Base-by-base conservation (phyloP, 2,797 vertebrate genomes). In the Eulemur mongoz region DNA sequence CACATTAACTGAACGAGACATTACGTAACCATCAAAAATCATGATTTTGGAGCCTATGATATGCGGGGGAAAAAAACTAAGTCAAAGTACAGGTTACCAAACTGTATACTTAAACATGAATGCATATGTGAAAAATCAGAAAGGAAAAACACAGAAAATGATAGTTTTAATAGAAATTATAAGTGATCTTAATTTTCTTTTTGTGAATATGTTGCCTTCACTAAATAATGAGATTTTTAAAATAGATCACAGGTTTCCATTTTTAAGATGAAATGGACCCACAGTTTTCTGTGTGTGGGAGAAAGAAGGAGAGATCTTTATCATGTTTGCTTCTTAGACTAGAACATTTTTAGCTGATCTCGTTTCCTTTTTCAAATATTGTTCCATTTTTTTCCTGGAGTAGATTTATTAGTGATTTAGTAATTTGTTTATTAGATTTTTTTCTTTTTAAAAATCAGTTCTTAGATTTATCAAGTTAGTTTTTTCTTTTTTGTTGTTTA, bases 401-500 rank as follows among this genome's bases (percentile, higher is more conserved):
- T 54, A 80, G 76, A 76, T 76, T 80, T 54, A 72, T 95, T 83
- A 73, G 12, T 75, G 35, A 13, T 43, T 96, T 73, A 61, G 52
- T 90, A 45, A 86, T 69, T 78, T 94, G 20, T 72, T 63, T 73
- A 48, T 73, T 52, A 70, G 61, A 12, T 38, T 92, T 92, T 73
- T 82, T 75, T 82, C 18, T 72, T 85, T n/a, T 45, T 48, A 94
- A 54, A 83, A 78, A 85, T 94, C 76, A 8, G 30, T 84, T 88
- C 52, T 79, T 45, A 75, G 38, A 84, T 89, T 86, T 73, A 69
- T 72, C 69, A 82, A 50, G 82, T 95, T 89, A 59, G 13, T 73
- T 90, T 93, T 93, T 73, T 45, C 32, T n/a, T n/a, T 59, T 10
- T 73, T 91, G 14, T 85, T 88, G 38, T 96, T 96, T 95, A 43